phyloP scores from a whole-genome alignment of 2,888 invertebrate genomes.

The Latrodectus hesperus region DNA sequence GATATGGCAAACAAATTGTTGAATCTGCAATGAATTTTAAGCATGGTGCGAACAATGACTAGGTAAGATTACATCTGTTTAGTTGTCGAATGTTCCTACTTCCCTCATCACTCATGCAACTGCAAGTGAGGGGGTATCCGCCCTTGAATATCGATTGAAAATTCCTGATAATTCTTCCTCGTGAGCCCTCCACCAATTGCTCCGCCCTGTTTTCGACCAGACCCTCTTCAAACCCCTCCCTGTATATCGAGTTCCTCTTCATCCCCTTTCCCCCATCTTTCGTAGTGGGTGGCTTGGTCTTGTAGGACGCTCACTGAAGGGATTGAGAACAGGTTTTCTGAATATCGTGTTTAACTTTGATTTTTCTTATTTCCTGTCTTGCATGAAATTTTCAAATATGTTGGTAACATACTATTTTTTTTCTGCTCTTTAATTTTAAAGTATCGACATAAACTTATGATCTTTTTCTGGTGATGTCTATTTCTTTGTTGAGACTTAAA shows the following conservation, averaged over 20 bases:
- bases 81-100: background rate
- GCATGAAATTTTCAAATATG: too few species aligned
- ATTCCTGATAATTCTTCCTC: conserved; percentile 31
- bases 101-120: background rate
- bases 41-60: background rate
- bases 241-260: background rate
- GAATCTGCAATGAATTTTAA: too few species aligned
- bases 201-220: conserved; percentile 9
- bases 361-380: too few species aligned
- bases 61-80: background rate
- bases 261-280: conserved; percentile 12
- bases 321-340: background rate
- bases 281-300: conserved; percentile 53
- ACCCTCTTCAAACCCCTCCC: conserved; percentile 1
- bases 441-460: too few species aligned
- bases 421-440: too few species aligned
- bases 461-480: too few species aligned
- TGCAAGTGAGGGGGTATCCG: conserved; percentile 4
- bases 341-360: too few species aligned
- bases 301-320: conserved; percentile 21
- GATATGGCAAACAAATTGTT: too few species aligned
- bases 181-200: background rate
- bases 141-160: conserved; percentile 61
- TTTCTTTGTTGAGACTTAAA: too few species aligned
- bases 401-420: too few species aligned